These are phyloP conservation scores for Tinamus major DNA, from an alignment of 2,797 vertebrate genomes.

Conservation along the genomic window DNA sequence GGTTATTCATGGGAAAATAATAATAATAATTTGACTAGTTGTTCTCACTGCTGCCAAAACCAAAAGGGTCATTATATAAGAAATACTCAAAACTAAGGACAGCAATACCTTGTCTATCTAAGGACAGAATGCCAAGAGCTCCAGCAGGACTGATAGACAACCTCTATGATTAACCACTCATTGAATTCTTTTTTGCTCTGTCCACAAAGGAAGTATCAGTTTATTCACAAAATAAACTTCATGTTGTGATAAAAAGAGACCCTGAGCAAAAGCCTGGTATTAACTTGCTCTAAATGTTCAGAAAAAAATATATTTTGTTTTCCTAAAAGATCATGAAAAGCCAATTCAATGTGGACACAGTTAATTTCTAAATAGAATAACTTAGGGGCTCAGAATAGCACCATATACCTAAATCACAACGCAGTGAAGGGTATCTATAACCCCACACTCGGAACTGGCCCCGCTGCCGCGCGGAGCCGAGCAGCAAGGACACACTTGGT, in stretches of 20 bases:
- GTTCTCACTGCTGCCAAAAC: neutral
- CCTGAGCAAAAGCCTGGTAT: neutral
- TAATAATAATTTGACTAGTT: neutral
- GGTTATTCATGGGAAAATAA: neutral
- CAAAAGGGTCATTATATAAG: neutral
- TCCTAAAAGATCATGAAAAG: neutral
- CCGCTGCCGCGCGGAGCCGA: neutral
- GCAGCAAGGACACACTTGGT: neutral
- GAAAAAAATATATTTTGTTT: neutral
- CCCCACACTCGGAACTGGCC: neutral
- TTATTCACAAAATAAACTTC: neutral
- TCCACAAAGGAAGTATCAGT: neutral
- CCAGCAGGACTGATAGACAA: neutral
- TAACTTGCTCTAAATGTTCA: neutral
- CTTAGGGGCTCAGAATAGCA: neutral
- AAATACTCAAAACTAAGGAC: neutral
- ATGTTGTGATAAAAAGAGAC: neutral
- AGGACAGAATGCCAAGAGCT: neutral
- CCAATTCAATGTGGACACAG: neutral
- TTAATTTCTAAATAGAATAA: neutral
- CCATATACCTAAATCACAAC: neutral
- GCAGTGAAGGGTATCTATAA: neutral
- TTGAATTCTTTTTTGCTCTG: neutral
- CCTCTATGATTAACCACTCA: neutral
- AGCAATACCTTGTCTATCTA: neutral